Evolutionary conservation across 1,140 invertebrate genomes (phyloP).

Genomic region (Pseudomyrmex cubaensis): DNA sequence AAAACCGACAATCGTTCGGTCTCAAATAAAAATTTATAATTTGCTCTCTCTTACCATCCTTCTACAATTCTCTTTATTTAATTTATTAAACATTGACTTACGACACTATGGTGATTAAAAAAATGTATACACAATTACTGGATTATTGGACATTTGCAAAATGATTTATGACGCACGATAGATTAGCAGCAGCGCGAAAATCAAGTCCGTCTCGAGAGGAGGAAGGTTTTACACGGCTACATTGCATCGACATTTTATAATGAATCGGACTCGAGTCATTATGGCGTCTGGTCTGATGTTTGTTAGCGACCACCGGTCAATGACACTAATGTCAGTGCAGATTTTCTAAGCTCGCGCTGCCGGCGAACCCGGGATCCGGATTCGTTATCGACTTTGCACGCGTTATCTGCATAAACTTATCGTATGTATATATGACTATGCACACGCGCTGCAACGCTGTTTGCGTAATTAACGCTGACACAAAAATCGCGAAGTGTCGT

Average conservation of each 20-base stretch:
- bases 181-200: neutral
- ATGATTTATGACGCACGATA: constrained; percentile 8
- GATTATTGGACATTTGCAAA: constrained; percentile 17
- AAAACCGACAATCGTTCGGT: neutral
- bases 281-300: neutral
- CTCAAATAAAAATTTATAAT: neutral
- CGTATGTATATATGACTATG: neutral
- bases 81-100: no score
- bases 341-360: constrained; percentile 21
- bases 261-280: constrained; percentile 22
- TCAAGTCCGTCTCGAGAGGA: constrained; percentile 19
- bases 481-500: neutral
- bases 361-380: constrained; percentile 15
- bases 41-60: neutral
- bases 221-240: neutral
- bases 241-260: constrained; percentile 33
- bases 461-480: neutral
- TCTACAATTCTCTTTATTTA: neutral
- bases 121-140: neutral
- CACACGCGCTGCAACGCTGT: neutral
- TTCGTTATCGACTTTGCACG: neutral
- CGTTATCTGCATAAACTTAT: constrained; percentile 29
- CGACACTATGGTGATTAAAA: no score
- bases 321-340: constrained; percentile 20
- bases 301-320: constrained; percentile 36